These are phyloP conservation scores for Drosophila repleta DNA, from an alignment of 1,140 invertebrate species.

Conservation along the genomic window DNA sequence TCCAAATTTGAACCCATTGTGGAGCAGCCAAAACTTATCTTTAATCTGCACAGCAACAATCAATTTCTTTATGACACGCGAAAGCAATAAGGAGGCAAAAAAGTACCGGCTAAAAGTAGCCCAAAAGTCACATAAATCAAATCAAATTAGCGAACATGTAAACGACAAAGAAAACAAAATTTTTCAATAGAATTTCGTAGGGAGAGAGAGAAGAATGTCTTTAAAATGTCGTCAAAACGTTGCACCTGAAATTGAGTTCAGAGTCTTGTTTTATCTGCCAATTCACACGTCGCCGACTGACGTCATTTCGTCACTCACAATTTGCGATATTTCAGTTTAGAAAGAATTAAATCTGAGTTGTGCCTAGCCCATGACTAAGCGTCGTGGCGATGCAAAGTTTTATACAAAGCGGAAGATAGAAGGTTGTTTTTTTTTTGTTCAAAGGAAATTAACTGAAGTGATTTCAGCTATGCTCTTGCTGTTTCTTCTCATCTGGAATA, in stretches of 20 bases:
- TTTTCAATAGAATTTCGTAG: not conserved
- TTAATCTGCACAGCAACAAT: not conserved
- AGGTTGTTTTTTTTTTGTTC: too few species aligned
- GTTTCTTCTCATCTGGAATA: too few species aligned
- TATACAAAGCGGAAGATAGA: not conserved
- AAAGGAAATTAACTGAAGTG: not conserved
- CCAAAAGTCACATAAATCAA: slow-evolving; percentile 30
- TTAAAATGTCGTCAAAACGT: slow-evolving; percentile 22
- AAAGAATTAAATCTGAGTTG: slow-evolving; percentile 4
- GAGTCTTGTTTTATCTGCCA: slow-evolving; percentile 47
- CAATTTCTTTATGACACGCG: not conserved
- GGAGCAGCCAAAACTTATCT: not conserved
- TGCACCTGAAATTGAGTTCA: slow-evolving; percentile 6
- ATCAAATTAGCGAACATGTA: slow-evolving; percentile 29
- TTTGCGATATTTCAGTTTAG: slow-evolving; percentile 6
- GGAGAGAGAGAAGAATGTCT: slow-evolving; percentile 9
- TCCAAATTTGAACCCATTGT: too few species aligned
- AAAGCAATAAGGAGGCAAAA: not conserved
- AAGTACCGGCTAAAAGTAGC: slow-evolving; percentile 14
- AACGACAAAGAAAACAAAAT: slow-evolving; percentile 11
- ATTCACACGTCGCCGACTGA: slow-evolving; percentile 47
- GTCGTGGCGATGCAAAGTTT: not conserved
- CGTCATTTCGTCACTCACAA: slow-evolving; percentile 48
- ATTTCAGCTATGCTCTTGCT: too few species aligned
- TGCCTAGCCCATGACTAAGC: slow-evolving; percentile 18